A percentile compares a stretch with the other conserved stretches of the same genome.
Evolutionary conservation across 2,113 vertebrate genomes (phyloP).

Genomic region (Rhinichthys klamathensis): DNA sequence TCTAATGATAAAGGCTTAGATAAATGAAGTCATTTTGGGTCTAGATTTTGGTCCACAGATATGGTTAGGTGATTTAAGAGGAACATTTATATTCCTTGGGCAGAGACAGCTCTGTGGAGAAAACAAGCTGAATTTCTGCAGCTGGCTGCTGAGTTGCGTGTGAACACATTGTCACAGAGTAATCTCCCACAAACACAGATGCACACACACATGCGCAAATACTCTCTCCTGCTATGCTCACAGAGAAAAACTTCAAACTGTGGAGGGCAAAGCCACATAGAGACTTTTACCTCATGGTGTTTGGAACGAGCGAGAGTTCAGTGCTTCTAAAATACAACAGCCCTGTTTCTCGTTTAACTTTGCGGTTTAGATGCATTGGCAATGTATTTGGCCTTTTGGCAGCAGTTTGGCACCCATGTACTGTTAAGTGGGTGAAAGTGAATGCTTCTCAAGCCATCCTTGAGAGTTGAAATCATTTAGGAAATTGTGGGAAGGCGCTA

Average conservation of each 20-base stretch:
- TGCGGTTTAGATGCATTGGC: conserved; percentile 29
- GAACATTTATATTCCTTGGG: conserved; percentile 32
- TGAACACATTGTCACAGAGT: conserved; percentile 39
- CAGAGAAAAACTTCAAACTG: conserved; percentile 15
- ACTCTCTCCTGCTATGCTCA: conserved; percentile 30
- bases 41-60: background rate
- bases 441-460: conserved; percentile 7
- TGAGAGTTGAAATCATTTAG: background rate
- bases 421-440: conserved; percentile 10
- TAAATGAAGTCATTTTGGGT: background rate
- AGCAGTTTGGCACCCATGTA: background rate
- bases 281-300: conserved; percentile 11
- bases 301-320: background rate
- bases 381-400: conserved; percentile 9
- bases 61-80: conserved; percentile 21
- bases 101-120: conserved; percentile 31
- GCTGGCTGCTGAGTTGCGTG: conserved; percentile 47
- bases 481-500: background rate
- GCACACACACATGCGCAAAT: conserved; percentile 25
- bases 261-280: conserved; percentile 13
- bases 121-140: conserved; percentile 41
- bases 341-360: conserved; percentile 13
- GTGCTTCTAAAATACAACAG: conserved; percentile 18
- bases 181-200: conserved; percentile 39
- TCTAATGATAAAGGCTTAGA: background rate